Evolutionary conservation across 1,140 invertebrate species (phyloP).

Genomic region (Drosophila bipectinata): DNA sequence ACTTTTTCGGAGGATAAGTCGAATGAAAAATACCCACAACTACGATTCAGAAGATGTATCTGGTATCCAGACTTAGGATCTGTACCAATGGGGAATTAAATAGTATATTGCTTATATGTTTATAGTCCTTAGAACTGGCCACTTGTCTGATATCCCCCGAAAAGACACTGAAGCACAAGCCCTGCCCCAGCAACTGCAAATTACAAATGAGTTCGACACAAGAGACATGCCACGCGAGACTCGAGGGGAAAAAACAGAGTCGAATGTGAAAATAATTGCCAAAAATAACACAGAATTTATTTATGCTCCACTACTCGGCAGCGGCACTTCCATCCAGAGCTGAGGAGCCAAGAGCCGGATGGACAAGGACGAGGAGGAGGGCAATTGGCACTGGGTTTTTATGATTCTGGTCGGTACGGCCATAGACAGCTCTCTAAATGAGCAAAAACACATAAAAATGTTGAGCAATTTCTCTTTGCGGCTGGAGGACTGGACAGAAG

Average conservation of each 20-base stretch:
- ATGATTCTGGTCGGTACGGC: conserved; percentile 63
- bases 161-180: conserved; percentile 4
- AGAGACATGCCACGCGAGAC: conserved; percentile 19
- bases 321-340: background rate
- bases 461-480: conserved; percentile 65
- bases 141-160: conserved; percentile 9
- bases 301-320: conserved; percentile 64
- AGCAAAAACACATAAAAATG: conserved; percentile 81
- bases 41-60: background rate
- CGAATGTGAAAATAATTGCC: conserved; percentile 82
- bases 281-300: conserved; percentile 80
- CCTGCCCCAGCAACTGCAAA: conserved; percentile 54
- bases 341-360: background rate
- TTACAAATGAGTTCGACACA: conserved; percentile 73
- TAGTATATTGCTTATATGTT: background rate
- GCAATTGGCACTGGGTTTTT: conserved; percentile 68
- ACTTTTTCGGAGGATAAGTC: background rate
- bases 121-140: background rate
- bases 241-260: conserved; percentile 33
- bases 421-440: conserved; percentile 70
- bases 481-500: conserved; percentile 18
- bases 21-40: conserved; percentile 14
- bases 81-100: too few species aligned
- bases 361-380: background rate
- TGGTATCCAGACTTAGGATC: too few species aligned